These are phyloP conservation scores for Falco punctatus DNA, from an alignment of 2,113 vertebrate species.

Conservation along the genomic window DNA sequence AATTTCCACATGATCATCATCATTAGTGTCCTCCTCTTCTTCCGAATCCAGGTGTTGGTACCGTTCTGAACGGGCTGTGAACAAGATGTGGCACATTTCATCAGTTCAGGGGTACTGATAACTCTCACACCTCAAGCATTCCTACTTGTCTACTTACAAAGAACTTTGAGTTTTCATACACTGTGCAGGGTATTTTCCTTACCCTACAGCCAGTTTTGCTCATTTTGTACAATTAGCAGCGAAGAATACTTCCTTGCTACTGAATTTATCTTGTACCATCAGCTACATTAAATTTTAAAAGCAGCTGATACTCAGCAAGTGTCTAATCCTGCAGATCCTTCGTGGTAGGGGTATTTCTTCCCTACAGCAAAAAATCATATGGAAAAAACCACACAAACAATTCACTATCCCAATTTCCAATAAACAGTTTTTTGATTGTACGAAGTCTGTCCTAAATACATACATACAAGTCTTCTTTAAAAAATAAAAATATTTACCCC, in stretches of 20 bases:
- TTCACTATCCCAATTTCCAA: neutral
- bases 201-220: neutral
- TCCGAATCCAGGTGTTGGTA: conserved; percentile 96
- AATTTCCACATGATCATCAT: conserved; percentile 92
- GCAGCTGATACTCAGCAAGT: neutral
- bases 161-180: neutral
- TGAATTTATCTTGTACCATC: neutral
- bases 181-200: neutral
- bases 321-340: neutral
- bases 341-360: neutral
- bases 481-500: conserved; percentile 24
- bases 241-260: neutral
- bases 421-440: neutral
- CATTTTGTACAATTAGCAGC: neutral
- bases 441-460: neutral
- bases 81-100: neutral
- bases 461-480: neutral
- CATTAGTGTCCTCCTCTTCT: conserved; percentile 95
- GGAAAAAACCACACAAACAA: conserved; percentile 22
- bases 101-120: neutral
- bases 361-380: neutral
- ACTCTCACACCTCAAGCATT: neutral
- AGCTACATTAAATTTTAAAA: neutral
- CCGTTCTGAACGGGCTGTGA: conserved; percentile 89
- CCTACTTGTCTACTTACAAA: neutral